Percentiles rank a stretch among this genome's conserved stretches.
These are phyloP conservation scores for Perdix hodgsoniae DNA, from an alignment of 2,797 vertebrate species.

Conservation along the genomic window DNA sequence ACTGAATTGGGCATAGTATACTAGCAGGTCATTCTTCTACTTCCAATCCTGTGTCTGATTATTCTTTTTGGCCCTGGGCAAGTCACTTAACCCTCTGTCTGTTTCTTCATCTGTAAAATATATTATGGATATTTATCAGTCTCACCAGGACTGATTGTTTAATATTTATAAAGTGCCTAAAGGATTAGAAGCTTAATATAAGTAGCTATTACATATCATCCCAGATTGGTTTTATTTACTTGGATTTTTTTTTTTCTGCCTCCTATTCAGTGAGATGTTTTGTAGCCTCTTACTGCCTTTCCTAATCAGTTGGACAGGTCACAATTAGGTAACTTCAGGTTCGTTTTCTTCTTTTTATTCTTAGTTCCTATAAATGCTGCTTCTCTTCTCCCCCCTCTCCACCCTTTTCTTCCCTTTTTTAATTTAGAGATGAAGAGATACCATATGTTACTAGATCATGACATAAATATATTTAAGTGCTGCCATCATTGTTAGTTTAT, in stretches of 20 bases:
- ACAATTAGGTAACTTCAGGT: slow-evolving; percentile 5
- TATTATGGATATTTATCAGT: slow-evolving; percentile 74
- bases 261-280: slow-evolving; percentile 25
- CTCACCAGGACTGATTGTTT: slow-evolving; percentile 74
- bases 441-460: slow-evolving; percentile 56
- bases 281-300: background rate
- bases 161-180: slow-evolving; percentile 75
- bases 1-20: background rate
- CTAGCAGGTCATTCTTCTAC: slow-evolving; percentile 15
- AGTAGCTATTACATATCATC: slow-evolving; percentile 61
- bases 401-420: background rate
- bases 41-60: slow-evolving; percentile 32
- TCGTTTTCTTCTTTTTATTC: background rate
- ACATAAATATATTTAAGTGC: slow-evolving; percentile 70
- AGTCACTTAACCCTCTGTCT: slow-evolving; percentile 54
- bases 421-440: slow-evolving; percentile 56
- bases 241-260: background rate
- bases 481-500: slow-evolving; percentile 70
- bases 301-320: slow-evolving; percentile 19
- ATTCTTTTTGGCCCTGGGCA: slow-evolving; percentile 48
- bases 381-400: rapidly evolving
- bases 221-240: slow-evolving; percentile 65
- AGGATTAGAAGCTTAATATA: slow-evolving; percentile 68
- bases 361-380: slow-evolving; percentile 6
- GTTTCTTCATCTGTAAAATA: slow-evolving; percentile 61